Conservation (phyloP, 1,140 invertebrate genomes). For the Magallana ariakensis region DNA sequence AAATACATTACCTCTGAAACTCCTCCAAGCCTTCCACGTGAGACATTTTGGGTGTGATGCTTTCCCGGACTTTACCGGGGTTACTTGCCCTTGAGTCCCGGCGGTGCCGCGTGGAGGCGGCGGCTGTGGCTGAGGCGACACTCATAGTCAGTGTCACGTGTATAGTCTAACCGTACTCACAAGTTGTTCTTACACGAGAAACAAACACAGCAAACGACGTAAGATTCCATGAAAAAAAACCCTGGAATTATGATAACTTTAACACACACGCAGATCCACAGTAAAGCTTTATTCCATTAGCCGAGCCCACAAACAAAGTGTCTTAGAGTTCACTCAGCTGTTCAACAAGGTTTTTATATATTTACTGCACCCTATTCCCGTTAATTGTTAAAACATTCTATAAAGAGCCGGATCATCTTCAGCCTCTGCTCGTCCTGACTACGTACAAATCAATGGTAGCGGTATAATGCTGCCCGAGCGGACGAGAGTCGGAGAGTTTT, state of each 20-base stretch:
- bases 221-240: not conserved
- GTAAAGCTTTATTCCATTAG: conserved; percentile 18
- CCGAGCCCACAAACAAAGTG: not conserved
- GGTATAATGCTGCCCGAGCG: too few species aligned
- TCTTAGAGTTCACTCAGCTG: conserved; percentile 13
- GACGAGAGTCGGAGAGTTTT: too few species aligned
- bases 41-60: conserved; percentile 48
- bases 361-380: conserved; percentile 11
- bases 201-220: not conserved
- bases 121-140: conserved; percentile 45
- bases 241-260: not conserved
- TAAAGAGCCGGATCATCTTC: not conserved
- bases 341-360: conserved; percentile 19
- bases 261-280: not conserved
- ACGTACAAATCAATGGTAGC: too few species aligned
- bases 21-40: conserved; percentile 47
- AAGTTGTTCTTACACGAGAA: not conserved
- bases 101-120: conserved; percentile 45
- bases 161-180: not conserved
- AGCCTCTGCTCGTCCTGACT: too few species aligned
- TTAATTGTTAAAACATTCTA: conserved; percentile 37
- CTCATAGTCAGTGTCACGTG: conserved; percentile 28
- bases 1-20: conserved; percentile 44
- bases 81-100: conserved; percentile 44
- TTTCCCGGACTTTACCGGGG: conserved; percentile 34